A percentile compares a stretch with the other conserved stretches of the same genome.
Evolutionary conservation across 2,797 vertebrate species (phyloP).

Genomic region (Oreochromis grahami): DNA sequence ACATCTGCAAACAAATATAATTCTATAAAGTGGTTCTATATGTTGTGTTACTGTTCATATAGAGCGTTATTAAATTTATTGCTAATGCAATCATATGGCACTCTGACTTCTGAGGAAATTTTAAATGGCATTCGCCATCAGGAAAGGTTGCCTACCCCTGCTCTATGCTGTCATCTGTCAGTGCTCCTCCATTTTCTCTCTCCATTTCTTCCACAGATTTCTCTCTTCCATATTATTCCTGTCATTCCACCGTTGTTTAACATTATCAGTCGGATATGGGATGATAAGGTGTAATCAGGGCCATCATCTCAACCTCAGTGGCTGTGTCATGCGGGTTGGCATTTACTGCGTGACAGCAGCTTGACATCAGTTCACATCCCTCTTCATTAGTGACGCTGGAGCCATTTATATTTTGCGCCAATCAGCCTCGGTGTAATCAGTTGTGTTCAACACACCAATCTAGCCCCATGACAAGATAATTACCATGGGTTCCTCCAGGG

Average conservation of each 20-base stretch:
- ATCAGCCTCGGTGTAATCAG: conserved; percentile 47
- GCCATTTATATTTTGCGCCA: conserved; percentile 61
- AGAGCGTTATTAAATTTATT: too few species aligned
- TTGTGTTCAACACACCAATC: conserved; percentile 56
- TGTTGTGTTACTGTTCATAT: too few species aligned
- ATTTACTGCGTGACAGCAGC: conserved; percentile 47
- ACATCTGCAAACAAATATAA: too few species aligned
- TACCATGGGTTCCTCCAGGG: conserved; percentile 40
- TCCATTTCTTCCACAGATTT: neutral
- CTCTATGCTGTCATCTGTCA: neutral
- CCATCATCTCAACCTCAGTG: conserved; percentile 7
- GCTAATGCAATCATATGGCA: too few species aligned
- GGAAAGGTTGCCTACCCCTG: too few species aligned
- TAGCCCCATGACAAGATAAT: conserved; percentile 70
- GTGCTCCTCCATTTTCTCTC: neutral
- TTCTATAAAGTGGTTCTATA: too few species aligned
- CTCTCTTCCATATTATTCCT: neutral
- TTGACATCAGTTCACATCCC: conserved; percentile 53
- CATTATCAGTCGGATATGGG: conserved; percentile 21
- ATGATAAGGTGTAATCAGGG: conserved; percentile 30
- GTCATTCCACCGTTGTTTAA: conserved; percentile 1
- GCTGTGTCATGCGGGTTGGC: conserved; percentile 25
- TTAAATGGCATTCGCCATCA: too few species aligned
- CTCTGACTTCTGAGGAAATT: too few species aligned
- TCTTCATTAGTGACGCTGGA: conserved; percentile 63